Conservation (phyloP, 2,113 vertebrate species). For the Cololabis saira region DNA sequence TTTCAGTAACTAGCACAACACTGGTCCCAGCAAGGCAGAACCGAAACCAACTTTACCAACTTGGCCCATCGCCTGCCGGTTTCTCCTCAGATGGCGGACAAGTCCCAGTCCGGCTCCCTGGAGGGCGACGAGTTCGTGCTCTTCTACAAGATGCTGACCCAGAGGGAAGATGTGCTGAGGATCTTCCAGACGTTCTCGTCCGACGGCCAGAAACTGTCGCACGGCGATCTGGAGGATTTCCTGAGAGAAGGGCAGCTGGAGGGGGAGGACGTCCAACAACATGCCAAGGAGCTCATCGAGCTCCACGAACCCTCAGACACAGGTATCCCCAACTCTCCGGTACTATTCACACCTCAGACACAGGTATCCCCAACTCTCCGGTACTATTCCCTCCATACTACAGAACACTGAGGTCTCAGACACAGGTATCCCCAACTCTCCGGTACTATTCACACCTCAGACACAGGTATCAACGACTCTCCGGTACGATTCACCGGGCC, state of each 20-base stretch:
- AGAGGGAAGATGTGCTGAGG: conserved; percentile 87
- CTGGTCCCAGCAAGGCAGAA: no score
- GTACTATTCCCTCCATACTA: no score
- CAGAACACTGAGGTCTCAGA: background rate
- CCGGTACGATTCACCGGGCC: no score
- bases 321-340: conserved; percentile 73
- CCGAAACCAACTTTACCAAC: no score
- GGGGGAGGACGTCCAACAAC: conserved; percentile 64
- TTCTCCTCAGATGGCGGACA: conserved; percentile 86
- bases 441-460: no score
- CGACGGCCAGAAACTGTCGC: conserved; percentile 89
- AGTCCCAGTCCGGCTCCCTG: conserved; percentile 86
- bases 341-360: background rate
- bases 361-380: no score
- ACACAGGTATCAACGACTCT: no score
- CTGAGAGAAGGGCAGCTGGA: conserved; percentile 89
- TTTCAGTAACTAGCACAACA: no score
- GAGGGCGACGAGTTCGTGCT: conserved; percentile 93
- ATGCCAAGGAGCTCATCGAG: conserved; percentile 86
- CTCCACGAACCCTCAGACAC: conserved; percentile 90
- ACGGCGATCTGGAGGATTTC: conserved; percentile 89
- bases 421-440: no score
- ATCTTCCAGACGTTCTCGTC: conserved; percentile 88
- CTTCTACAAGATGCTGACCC: conserved; percentile 94
- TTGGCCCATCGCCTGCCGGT: background rate